Conservation (phyloP, 2,888 invertebrate species). For the Lithophane semibrunnea region DNA sequence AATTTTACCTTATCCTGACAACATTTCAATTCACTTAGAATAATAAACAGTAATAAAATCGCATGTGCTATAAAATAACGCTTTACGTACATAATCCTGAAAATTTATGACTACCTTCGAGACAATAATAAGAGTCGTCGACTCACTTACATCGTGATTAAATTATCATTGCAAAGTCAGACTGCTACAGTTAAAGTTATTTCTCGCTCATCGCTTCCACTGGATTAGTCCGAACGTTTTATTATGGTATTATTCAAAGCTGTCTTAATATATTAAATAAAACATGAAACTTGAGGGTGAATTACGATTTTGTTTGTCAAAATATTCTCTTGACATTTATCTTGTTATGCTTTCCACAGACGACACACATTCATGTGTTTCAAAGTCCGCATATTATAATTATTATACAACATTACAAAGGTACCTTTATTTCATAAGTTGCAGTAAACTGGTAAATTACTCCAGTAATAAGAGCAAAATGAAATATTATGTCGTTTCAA, state of each 20-base stretch:
- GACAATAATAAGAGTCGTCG: slow-evolving; percentile 80
- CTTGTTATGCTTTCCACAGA: neutral
- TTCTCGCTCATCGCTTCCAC: slow-evolving; percentile 74
- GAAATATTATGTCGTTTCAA: slow-evolving; percentile 70
- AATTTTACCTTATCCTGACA: slow-evolving; percentile 2
- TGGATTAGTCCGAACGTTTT: slow-evolving; percentile 74
- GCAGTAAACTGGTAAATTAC: slow-evolving; percentile 55
- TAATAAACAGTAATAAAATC: slow-evolving; percentile 65
- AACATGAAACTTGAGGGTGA: slow-evolving; percentile 38
- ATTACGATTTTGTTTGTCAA: slow-evolving; percentile 29
- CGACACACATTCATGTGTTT: slow-evolving; percentile 12
- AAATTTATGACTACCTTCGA: slow-evolving; percentile 80
- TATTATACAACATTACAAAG: slow-evolving; percentile 5
- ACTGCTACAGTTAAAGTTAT: slow-evolving; percentile 76
- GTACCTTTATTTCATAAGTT: slow-evolving; percentile 12
- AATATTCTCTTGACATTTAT: slow-evolving; percentile 33
- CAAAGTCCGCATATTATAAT: neutral
- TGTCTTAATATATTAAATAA: slow-evolving; percentile 59
- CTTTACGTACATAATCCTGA: slow-evolving; percentile 75
- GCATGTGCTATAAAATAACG: slow-evolving; percentile 72
- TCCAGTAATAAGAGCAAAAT: slow-evolving; percentile 64
- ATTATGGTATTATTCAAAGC: slow-evolving; percentile 73
- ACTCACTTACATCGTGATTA: slow-evolving; percentile 85
- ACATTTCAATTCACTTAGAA: slow-evolving; percentile 59
- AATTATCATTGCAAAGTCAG: slow-evolving; percentile 89